Percentiles rank a stretch among this genome's conserved stretches.
These are phyloP conservation scores for Regulus satrapa DNA, from an alignment of 2,113 vertebrate genomes.

Conservation along the genomic window DNA sequence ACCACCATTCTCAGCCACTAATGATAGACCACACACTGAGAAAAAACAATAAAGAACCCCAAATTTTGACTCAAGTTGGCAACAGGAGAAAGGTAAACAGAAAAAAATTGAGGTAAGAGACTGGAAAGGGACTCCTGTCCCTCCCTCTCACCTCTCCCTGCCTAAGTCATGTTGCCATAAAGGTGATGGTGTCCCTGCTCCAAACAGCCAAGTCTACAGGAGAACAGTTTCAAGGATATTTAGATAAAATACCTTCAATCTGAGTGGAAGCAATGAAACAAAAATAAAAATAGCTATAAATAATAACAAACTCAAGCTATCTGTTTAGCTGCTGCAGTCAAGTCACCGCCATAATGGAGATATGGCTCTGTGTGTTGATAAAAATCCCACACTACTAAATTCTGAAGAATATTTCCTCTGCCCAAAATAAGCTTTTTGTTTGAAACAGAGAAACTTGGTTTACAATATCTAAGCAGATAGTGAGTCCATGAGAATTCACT, in stretches of 20 bases:
- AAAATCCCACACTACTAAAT: background rate
- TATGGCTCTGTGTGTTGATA: fast-evolving
- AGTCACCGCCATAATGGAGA: background rate
- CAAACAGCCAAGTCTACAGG: background rate
- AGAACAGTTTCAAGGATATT: background rate
- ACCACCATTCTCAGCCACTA: background rate
- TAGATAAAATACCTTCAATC: background rate
- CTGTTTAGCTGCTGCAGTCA: background rate
- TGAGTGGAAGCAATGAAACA: background rate
- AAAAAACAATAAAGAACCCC: background rate
- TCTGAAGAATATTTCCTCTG: background rate
- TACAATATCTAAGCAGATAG: background rate
- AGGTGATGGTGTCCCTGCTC: background rate
- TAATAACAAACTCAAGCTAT: background rate
- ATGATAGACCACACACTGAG: background rate
- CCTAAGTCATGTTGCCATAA: background rate
- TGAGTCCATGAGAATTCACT: background rate
- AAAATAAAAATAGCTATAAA: background rate
- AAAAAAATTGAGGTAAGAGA: background rate
- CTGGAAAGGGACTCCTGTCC: background rate
- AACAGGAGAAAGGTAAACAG: background rate
- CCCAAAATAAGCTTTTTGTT: background rate
- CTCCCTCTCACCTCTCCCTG: background rate
- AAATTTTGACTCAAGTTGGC: background rate
- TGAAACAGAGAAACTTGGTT: background rate